These are phyloP conservation scores for Sphaeridia pumilis DNA, from an alignment of 2,888 invertebrate genomes.

Conservation along the genomic window DNA sequence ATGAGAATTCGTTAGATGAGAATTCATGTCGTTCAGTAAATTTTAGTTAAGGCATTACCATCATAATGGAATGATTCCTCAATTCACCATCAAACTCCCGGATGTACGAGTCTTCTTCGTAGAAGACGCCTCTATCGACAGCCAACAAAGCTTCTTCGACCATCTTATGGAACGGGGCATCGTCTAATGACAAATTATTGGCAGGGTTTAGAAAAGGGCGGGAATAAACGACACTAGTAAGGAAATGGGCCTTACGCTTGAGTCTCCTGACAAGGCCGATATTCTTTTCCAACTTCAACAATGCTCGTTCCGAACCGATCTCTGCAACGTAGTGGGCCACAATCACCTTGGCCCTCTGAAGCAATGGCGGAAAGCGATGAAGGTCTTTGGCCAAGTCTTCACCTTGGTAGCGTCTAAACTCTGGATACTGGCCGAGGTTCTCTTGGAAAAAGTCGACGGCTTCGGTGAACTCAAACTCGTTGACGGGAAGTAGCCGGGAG, in stretches of 20 bases:
- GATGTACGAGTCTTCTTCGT: constrained; percentile 8
- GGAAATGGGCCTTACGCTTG: constrained; percentile 5
- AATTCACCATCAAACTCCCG: constrained; percentile 8
- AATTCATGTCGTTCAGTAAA: too few relatives aligned
- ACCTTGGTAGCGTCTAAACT: constrained; percentile 7
- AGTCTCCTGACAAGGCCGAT: constrained; percentile 9
- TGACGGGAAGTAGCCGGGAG: constrained; percentile 4
- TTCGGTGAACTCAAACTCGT: constrained; percentile 6
- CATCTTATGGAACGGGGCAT: not conserved
- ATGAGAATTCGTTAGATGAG: not conserved
- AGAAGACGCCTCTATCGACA: constrained; percentile 7
- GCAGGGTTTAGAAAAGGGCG: too few relatives aligned
- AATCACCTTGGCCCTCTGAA: constrained; percentile 9
- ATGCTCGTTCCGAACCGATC: constrained; percentile 6
- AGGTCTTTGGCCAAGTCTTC: constrained; percentile 12
- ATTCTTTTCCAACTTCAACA: constrained; percentile 9
- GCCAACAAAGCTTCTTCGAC: constrained; percentile 5
- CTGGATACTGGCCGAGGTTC: constrained; percentile 3
- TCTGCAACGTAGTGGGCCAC: not conserved
- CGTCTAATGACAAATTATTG: not conserved
- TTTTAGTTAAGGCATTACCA: not conserved
- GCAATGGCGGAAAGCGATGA: constrained; percentile 8
- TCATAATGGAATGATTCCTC: constrained; percentile 3
- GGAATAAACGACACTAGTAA: not conserved
- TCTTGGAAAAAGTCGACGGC: constrained; percentile 7